phyloP scores from a whole-genome alignment of 2,888 invertebrate species.

The Lutraria lutraria region DNA sequence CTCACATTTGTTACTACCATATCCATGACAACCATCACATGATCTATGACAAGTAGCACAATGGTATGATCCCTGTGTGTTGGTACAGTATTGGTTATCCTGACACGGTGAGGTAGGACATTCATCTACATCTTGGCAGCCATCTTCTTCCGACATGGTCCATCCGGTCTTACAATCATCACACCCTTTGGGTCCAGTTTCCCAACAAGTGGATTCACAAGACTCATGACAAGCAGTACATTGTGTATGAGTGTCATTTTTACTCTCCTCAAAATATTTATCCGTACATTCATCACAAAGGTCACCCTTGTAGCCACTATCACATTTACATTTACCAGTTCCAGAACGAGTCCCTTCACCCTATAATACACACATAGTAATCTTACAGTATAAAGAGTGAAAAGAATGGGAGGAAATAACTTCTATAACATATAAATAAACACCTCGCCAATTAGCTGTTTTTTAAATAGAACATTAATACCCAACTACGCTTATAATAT shows the following conservation, averaged over 20 bases:
- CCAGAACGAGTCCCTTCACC: slow-evolving; percentile 97
- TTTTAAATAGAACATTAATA: background rate
- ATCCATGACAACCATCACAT: slow-evolving; percentile 94
- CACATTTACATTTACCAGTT: slow-evolving; percentile 95
- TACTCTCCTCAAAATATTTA: slow-evolving; percentile 89
- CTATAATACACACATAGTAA: slow-evolving; percentile 80
- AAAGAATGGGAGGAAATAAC: too few species aligned
- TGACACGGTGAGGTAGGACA: slow-evolving; percentile 90
- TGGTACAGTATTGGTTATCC: slow-evolving; percentile 93
- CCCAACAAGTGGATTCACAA: slow-evolving; percentile 92
- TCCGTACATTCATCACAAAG: slow-evolving; percentile 92
- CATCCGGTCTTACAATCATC: slow-evolving; percentile 92
- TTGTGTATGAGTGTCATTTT: slow-evolving; percentile 86
- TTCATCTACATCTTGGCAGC: slow-evolving; percentile 94
- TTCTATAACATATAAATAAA: background rate
- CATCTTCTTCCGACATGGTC: slow-evolving; percentile 91
- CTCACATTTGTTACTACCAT: slow-evolving; percentile 96
- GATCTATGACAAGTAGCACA: slow-evolving; percentile 94
- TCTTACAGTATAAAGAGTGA: background rate
- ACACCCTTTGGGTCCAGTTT: slow-evolving; percentile 90
- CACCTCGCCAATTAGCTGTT: background rate
- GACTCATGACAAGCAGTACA: slow-evolving; percentile 92
- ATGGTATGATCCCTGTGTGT: slow-evolving; percentile 93
- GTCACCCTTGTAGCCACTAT: slow-evolving; percentile 93
- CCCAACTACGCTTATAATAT: background rate